These are phyloP conservation scores for Cervus canadensis DNA, from an alignment of 2,113 vertebrate species.

Conservation along the genomic window DNA sequence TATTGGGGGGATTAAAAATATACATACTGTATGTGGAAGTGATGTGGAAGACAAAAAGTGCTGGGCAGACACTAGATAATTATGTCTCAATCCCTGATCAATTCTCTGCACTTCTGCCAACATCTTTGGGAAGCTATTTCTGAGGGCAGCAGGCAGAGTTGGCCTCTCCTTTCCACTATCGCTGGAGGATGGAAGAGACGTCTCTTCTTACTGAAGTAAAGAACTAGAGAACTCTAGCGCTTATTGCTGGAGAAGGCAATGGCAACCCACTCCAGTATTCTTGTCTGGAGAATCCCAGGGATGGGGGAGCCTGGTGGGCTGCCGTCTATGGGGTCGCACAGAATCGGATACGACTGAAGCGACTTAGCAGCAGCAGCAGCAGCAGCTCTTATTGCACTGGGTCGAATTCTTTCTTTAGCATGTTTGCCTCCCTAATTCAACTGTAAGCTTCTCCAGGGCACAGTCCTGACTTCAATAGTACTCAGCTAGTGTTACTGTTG, in stretches of 20 bases:
- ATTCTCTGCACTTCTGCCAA: neutral
- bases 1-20: neutral
- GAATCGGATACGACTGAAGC: no score
- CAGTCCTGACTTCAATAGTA: neutral
- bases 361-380: no score
- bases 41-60: neutral
- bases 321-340: no score
- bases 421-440: neutral
- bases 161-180: neutral
- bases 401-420: neutral
- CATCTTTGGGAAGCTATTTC: neutral
- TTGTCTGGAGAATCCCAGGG: no score
- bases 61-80: neutral
- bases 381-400: neutral
- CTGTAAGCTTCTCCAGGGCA: neutral
- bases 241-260: neutral
- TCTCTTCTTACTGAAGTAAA: neutral
- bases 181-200: neutral
- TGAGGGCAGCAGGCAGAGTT: neutral
- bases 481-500: neutral
- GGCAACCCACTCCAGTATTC: no score
- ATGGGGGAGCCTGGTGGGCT: no score
- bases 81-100: neutral
- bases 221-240: neutral
- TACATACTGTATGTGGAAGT: neutral